A percentile compares a stretch with the other conserved stretches of the same genome.
Conservation (phyloP, 2,888 invertebrate genomes). For the Miltochrista miniata region DNA sequence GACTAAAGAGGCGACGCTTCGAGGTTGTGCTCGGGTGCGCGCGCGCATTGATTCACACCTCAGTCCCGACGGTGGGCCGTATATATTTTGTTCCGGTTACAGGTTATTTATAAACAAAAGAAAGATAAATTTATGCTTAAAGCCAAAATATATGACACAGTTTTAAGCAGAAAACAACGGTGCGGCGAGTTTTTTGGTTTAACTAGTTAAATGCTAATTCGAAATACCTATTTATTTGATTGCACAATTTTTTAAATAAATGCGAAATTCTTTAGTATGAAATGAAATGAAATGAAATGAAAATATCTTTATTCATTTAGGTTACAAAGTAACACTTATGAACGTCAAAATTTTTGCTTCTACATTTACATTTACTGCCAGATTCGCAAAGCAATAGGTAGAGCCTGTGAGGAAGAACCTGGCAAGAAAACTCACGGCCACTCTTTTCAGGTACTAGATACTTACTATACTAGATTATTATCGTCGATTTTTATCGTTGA, state of each 20-base stretch:
- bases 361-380: no score
- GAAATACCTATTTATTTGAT: not conserved
- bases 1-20: slow-evolving; percentile 60
- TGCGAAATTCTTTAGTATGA: no score
- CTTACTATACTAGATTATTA: no score
- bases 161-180: slow-evolving; percentile 63
- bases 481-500: no score
- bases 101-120: slow-evolving; percentile 79
- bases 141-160: slow-evolving; percentile 75
- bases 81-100: slow-evolving; percentile 76
- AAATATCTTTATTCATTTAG: no score
- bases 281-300: no score
- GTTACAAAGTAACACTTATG: no score
- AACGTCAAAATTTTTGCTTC: no score
- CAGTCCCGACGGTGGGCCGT: slow-evolving; percentile 77
- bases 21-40: slow-evolving; percentile 50
- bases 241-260: not conserved
- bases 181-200: slow-evolving; percentile 37
- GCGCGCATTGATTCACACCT: slow-evolving; percentile 69
- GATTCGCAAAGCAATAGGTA: no score
- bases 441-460: no score
- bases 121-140: slow-evolving; percentile 72
- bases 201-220: slow-evolving; percentile 21
- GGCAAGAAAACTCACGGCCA: no score
- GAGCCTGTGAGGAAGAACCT: no score